Base-by-base conservation (phyloP, 2,113 vertebrate genomes). In the Amblyornis subalaris region DNA sequence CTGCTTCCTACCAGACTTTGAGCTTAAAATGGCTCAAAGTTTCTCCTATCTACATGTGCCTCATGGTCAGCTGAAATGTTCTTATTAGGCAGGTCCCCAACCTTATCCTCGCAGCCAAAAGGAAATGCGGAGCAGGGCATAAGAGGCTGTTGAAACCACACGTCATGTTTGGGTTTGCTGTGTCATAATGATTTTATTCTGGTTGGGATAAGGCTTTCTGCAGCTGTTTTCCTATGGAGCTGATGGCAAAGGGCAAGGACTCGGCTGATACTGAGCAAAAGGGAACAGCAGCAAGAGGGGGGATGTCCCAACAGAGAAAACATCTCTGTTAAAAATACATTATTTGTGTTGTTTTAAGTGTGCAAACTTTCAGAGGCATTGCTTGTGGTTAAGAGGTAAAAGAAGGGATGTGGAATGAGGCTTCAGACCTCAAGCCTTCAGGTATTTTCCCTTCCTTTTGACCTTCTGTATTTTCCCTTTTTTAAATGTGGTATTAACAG, bases 111-210 rank as follows among this genome's bases (percentile, higher is more conserved):
- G 0, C 82, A 87, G 85, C 95, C 95, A 96, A 96, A 93, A 96
- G 94, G 96, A 97, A 97, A 90, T n/a, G 78, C 42, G 78, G 88
- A 97, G 57, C 61, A 55, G 82, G 88, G 94, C 69, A 75, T 74
- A 62, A 96, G 89, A 95, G 82, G 94, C 80, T 96, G 95, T 95
- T 88, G 91, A 97, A 97, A 95, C 96, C 91, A 70, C 91, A 95
- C 21, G 55, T 95, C 94, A 91, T 48, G 45, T 95, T 95, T 85
- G 94, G 95, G 97, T 96, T 95, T 84, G 73, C 94, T 96, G 65
- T 94, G 86, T 96, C 89, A 95, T 83, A 96, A 96, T 94, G 96
- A 93, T 92, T 97, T 97, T 96, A 96, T 92, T 96, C 93, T 67
- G 88, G 95, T 95, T 58, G 73, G 53, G 77, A 93, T 83, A 90